phyloP scores from a whole-genome alignment of 2,113 vertebrate genomes.

The Callithrix jacchus region DNA sequence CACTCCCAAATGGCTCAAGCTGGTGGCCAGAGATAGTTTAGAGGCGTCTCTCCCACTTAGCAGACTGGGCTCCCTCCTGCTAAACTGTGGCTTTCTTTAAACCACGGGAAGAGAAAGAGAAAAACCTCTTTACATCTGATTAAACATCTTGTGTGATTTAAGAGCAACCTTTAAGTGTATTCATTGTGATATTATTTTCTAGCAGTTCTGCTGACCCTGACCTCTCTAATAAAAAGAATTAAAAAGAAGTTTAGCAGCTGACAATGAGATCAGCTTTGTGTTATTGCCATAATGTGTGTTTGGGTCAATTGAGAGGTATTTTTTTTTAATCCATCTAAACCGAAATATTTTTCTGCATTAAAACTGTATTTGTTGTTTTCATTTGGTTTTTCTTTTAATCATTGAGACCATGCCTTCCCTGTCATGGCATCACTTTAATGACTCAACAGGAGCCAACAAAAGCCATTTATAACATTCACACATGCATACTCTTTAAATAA shows the following conservation, averaged over 20 bases:
- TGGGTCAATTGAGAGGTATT: not conserved
- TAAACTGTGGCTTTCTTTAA: too few species aligned
- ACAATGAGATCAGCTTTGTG: not conserved
- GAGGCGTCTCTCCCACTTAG: too few species aligned
- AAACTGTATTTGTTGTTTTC: not conserved
- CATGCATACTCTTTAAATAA: not conserved
- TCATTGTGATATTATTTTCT: not conserved
- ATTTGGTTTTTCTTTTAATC: not conserved
- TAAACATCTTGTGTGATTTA: not conserved
- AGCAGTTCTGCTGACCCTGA: not conserved
- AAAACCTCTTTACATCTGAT: slow-evolving; percentile 41
- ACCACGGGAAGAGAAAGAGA: not conserved
- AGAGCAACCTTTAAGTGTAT: not conserved
- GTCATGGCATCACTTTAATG: not conserved
- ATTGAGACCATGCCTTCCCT: not conserved
- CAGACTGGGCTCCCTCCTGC: too few species aligned
- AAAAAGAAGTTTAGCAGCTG: not conserved
- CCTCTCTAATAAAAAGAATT: not conserved
- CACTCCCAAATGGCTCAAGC: not conserved
- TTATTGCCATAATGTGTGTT: not conserved
- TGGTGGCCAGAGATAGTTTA: too few species aligned
- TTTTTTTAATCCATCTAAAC: not conserved
- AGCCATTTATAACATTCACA: not conserved
- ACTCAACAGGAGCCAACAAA: not conserved
- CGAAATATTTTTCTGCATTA: slow-evolving; percentile 10